Percentiles rank a stretch among this genome's conserved stretches.
Evolutionary conservation across 2,113 vertebrate species (phyloP).

Genomic region (Chlamydotis undulata): DNA sequence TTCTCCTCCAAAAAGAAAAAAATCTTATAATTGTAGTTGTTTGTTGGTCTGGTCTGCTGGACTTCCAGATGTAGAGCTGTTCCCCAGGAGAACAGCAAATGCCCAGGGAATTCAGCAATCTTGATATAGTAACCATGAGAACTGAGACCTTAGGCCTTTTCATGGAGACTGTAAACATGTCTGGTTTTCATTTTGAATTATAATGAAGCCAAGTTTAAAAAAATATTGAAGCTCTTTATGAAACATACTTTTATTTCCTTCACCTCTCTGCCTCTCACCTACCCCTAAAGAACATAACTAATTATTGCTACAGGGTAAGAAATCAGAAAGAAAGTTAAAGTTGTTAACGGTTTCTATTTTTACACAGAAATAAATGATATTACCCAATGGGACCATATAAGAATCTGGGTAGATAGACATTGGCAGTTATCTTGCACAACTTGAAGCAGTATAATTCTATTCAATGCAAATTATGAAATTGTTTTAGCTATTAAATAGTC

Average conservation of each 20-base stretch:
- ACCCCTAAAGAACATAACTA: not conserved
- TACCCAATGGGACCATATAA: not conserved
- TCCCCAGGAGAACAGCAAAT: not conserved
- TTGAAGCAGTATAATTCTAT: not conserved
- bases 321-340: not conserved
- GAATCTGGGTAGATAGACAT: not conserved
- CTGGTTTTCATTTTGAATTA: not conserved
- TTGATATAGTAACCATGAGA: not conserved
- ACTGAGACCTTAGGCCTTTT: not conserved
- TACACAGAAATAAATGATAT: not conserved
- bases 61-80: not conserved
- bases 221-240: not conserved
- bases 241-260: not conserved
- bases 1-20: not conserved
- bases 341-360: slow-evolving; percentile 46
- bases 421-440: not conserved
- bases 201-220: not conserved
- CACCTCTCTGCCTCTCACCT: not conserved
- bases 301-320: slow-evolving; percentile 24
- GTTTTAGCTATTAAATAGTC: not conserved
- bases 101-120: not conserved
- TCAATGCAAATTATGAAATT: not conserved
- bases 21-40: not conserved
- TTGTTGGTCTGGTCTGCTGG: not conserved
- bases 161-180: not conserved